Percentiles rank a stretch among this genome's conserved stretches.
Conservation (phyloP, 2,797 vertebrate species). For the Artibeus jamaicensis region DNA sequence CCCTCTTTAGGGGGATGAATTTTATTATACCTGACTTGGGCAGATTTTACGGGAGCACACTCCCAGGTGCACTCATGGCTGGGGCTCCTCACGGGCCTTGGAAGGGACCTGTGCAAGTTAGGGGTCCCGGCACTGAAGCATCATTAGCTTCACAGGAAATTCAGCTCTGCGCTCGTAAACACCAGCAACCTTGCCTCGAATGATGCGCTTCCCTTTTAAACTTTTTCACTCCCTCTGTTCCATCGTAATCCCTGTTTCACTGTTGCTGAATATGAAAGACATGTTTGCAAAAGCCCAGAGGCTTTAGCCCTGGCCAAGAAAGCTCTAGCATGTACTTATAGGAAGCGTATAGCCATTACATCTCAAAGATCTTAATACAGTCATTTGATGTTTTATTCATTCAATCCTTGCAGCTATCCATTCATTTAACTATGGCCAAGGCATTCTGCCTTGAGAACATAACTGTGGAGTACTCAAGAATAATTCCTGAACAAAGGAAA, state of each 20-base stretch:
- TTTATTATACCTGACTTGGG: background rate
- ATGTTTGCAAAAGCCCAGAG: background rate
- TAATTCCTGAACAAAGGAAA: conserved; percentile 59
- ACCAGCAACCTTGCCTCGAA: background rate
- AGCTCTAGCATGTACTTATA: background rate
- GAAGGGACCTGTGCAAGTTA: background rate
- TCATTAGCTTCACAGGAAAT: background rate
- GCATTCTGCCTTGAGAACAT: background rate
- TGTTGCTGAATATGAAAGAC: background rate
- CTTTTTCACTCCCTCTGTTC: background rate
- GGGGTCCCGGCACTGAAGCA: background rate
- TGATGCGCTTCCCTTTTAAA: background rate
- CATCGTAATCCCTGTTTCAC: background rate
- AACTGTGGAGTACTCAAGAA: background rate
- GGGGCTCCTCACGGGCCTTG: background rate
- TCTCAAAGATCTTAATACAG: background rate
- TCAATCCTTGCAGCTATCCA: background rate
- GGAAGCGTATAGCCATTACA: background rate
- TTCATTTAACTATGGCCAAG: conserved; percentile 8
- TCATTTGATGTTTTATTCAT: background rate
- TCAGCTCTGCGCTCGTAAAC: background rate
- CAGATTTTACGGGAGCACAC: background rate
- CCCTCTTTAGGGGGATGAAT: background rate
- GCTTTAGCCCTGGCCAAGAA: background rate
- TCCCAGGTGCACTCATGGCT: background rate